phyloP scores from a whole-genome alignment of 2,113 vertebrate genomes.

The Alethe diademata region DNA sequence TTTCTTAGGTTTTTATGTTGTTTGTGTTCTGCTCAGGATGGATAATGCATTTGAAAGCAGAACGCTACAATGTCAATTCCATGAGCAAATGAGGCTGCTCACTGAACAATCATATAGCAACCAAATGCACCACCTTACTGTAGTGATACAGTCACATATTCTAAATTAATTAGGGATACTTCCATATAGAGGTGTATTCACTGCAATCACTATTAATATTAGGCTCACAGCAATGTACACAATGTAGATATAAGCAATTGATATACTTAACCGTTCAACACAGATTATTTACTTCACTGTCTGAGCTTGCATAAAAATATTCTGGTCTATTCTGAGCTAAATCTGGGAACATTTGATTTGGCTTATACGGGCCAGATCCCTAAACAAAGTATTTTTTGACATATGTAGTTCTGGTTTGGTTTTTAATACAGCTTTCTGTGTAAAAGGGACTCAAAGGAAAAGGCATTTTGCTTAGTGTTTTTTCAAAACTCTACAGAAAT shows the following conservation, averaged over 20 bases:
- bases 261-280: not conserved
- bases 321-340: not conserved
- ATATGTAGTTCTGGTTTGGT: not conserved
- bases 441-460: not conserved
- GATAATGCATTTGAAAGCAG: constrained; percentile 66
- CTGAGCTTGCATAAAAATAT: not conserved
- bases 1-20: constrained; percentile 67
- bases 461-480: not conserved
- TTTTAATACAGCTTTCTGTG: not conserved
- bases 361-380: not conserved
- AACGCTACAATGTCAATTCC: constrained; percentile 35
- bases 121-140: not conserved
- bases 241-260: not conserved
- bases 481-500: not conserved
- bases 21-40: constrained; percentile 39
- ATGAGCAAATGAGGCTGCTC: constrained; percentile 5
- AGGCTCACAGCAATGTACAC: not conserved
- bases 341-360: not conserved
- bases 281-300: not conserved
- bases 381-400: not conserved
- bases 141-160: not conserved
- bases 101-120: not conserved
- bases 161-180: not conserved
- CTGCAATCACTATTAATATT: not conserved
- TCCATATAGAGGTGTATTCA: not conserved